phyloP scores from a whole-genome alignment of 2,113 vertebrate genomes.

The Nettapus auritus region DNA sequence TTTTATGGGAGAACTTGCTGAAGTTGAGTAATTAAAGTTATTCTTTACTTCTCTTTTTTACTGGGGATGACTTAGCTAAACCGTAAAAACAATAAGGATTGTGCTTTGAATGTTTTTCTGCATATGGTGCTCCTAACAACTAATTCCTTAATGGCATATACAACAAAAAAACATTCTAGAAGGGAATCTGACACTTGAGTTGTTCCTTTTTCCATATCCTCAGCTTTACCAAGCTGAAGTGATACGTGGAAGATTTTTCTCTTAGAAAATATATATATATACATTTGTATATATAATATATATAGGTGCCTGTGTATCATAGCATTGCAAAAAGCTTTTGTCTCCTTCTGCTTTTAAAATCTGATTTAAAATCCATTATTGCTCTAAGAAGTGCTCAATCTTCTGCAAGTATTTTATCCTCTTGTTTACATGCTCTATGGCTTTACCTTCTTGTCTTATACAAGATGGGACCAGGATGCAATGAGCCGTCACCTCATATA shows the following conservation, averaged over 20 bases:
- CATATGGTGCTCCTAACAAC: not conserved
- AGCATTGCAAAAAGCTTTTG: not conserved
- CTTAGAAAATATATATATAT: not conserved
- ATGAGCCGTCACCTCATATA: not conserved
- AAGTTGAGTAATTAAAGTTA: constrained; percentile 64
- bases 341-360: not conserved
- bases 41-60: constrained; percentile 61
- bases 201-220: not conserved
- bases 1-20: constrained; percentile 36
- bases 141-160: constrained; percentile 18
- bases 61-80: constrained; percentile 33
- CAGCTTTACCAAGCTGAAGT: not conserved
- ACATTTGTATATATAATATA: too few species aligned
- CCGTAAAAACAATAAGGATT: constrained; percentile 15
- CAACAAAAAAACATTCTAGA: not conserved
- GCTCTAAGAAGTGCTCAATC: not conserved
- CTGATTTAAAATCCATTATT: not conserved
- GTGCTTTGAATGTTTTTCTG: constrained; percentile 23
- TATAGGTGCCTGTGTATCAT: not conserved
- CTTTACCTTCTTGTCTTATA: not conserved
- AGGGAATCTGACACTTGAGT: not conserved
- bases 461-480: not conserved
- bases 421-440: rapidly evolving
- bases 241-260: not conserved
- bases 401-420: not conserved